These are phyloP conservation scores for Leucoraja ocellata DNA, from an alignment of 2,797 vertebrate species.

Conservation along the genomic window DNA sequence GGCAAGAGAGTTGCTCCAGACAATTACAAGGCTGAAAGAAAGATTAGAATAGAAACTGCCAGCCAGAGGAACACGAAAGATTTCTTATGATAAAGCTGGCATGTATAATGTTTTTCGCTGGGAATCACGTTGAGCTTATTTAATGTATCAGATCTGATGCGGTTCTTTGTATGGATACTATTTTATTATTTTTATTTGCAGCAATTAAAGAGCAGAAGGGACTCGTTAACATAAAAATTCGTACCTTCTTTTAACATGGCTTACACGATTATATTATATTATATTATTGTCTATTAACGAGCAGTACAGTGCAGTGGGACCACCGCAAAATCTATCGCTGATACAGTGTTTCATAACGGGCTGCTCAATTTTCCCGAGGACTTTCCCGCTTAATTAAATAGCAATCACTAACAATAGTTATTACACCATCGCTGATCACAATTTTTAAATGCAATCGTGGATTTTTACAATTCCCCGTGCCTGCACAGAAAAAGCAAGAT, in stretches of 20 bases:
- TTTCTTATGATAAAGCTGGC: constrained; percentile 47
- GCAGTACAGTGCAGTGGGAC: neutral
- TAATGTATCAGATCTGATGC: neutral
- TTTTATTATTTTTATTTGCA: constrained; percentile 11
- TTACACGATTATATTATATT: constrained; percentile 23
- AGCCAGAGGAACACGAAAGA: constrained; percentile 1
- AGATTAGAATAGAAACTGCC: constrained; percentile 46
- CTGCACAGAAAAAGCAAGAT: neutral
- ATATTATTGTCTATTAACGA: neutral
- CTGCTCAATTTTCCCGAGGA: neutral
- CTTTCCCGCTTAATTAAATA: constrained; percentile 21
- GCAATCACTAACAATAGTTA: neutral
- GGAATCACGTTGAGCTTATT: neutral
- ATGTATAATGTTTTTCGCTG: constrained; percentile 46
- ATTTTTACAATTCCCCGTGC: neutral
- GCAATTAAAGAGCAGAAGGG: neutral
- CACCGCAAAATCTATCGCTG: neutral
- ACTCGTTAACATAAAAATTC: neutral
- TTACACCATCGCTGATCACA: neutral
- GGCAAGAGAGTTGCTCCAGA: constrained; percentile 55
- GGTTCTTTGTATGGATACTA: neutral
- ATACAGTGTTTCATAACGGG: neutral
- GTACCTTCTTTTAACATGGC: neutral
- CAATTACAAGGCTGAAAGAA: constrained; percentile 50
- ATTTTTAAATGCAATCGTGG: neutral